Base-by-base conservation (phyloP, 2,888 invertebrate genomes). In the Campoplex nolae region DNA sequence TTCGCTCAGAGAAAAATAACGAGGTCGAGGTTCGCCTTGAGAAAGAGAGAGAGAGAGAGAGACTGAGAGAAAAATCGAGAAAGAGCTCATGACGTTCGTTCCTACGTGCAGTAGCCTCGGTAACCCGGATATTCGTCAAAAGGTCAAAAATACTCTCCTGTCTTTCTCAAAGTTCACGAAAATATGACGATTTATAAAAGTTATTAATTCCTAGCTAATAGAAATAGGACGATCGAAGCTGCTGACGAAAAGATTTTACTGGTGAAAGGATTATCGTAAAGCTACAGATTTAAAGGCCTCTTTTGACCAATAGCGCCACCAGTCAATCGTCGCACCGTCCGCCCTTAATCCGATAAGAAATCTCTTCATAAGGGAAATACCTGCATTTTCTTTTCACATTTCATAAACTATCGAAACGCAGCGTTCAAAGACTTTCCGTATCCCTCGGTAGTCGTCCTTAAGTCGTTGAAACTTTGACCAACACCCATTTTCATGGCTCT, bases 271-370 rank as follows among this genome's bases (percentile, higher is more conserved):
- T 86, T 83, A 84, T 83, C 71, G 67, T 13, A 13, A 28, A 68
- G 42, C 48, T 45, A 71, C 35, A 70, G 76, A 83, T 80, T 83
- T 45, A 76, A 62, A 16, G 78, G 67, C 74, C 58, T 83, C 45
- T 1, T 87, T 70, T 87, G 78, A 45, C 76, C 83, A 91, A 91
- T 91, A 90, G 90, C 89, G 90, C 91, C 91, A 92, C 91, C 90
- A 90, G 91, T 85, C 90, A 89, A 91, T 89, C 90, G 45, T 67
- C 28, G 54, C 38, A 8, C 68, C 62, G 77, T 70, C 70, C 38
- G 8, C 68, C 62, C 73, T 70, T 83, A 81, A 86, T 77, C 86
- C 86, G 86, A 86, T 83, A 83, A 79, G 74, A 54, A 68, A 58
- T 45, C 45, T 42, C 3, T 16, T n/a, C 42, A 48, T 48, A 42